Conservation (phyloP, 2,797 vertebrate species). For the Acanthurus leucopareius region DNA sequence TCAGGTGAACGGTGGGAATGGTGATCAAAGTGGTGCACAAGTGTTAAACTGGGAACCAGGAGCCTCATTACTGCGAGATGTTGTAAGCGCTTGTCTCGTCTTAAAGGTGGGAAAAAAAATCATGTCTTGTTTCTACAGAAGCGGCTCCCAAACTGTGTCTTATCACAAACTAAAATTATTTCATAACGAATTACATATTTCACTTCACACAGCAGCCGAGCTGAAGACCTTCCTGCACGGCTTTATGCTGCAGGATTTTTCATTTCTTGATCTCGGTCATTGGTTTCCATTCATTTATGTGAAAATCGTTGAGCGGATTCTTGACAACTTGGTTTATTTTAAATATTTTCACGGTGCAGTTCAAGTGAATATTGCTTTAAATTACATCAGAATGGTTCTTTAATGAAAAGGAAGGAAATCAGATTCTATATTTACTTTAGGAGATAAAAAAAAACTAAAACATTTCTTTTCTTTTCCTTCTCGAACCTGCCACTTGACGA, state of each 20-base stretch:
- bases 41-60: neutral
- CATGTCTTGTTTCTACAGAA: no score
- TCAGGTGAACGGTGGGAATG: neutral
- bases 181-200: neutral
- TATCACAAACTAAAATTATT: neutral
- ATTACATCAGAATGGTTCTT: no score
- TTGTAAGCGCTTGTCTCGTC: no score
- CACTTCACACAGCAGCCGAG: neutral
- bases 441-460: no score
- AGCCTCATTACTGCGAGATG: no score
- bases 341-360: neutral
- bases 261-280: no score
- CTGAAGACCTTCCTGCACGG: rapidly evolving
- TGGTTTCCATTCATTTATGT: neutral
- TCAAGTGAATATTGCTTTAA: neutral
- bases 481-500: neutral
- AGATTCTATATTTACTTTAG: neutral
- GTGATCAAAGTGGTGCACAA: no score
- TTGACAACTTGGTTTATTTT: no score
- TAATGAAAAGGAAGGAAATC: neutral
- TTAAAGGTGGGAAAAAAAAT: no score
- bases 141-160: no score
- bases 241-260: neutral
- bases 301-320: neutral
- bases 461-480: neutral